These are phyloP conservation scores for Gerris buenoi DNA, from an alignment of 1,140 invertebrate genomes.

Conservation along the genomic window DNA sequence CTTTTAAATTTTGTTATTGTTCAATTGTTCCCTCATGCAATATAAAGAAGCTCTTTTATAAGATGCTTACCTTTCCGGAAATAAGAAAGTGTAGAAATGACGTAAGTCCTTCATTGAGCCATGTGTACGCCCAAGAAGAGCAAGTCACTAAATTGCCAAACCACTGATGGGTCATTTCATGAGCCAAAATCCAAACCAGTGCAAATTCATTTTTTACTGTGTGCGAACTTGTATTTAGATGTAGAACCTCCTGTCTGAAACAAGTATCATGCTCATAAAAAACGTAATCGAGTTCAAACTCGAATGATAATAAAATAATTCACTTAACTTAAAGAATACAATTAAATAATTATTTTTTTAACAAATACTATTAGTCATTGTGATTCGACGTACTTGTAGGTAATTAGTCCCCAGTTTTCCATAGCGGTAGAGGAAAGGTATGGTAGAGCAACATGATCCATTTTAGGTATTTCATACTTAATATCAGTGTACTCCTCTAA, in stretches of 20 bases:
- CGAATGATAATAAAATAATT: not conserved
- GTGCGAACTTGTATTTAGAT: not conserved
- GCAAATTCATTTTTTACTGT: not conserved
- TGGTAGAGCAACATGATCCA: constrained; percentile 48
- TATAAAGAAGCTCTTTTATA: too few species aligned
- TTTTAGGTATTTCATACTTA: constrained; percentile 37
- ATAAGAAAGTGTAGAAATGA: constrained; percentile 42
- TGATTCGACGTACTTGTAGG: constrained; percentile 29
- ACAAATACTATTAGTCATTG: not conserved
- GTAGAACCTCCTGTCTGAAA: not conserved
- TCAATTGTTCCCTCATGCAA: too few species aligned
- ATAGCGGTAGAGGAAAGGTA: constrained; percentile 52
- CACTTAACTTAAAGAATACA: not conserved
- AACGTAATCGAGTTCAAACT: not conserved
- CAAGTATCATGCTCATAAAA: not conserved
- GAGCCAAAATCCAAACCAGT: constrained; percentile 28
- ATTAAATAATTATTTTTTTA: not conserved
- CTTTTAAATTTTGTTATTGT: too few species aligned
- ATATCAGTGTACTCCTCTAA: constrained; percentile 34
- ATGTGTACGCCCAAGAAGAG: constrained; percentile 33
- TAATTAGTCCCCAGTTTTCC: constrained; percentile 44
- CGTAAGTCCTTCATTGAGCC: constrained; percentile 29
- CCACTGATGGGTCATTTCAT: constrained; percentile 53
- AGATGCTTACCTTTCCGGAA: constrained; percentile 34
- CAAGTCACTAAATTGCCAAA: constrained; percentile 51